Percentiles rank a stretch among this genome's conserved stretches.
Conservation (phyloP, 2,888 invertebrate species). For the Apotomis capreana region DNA sequence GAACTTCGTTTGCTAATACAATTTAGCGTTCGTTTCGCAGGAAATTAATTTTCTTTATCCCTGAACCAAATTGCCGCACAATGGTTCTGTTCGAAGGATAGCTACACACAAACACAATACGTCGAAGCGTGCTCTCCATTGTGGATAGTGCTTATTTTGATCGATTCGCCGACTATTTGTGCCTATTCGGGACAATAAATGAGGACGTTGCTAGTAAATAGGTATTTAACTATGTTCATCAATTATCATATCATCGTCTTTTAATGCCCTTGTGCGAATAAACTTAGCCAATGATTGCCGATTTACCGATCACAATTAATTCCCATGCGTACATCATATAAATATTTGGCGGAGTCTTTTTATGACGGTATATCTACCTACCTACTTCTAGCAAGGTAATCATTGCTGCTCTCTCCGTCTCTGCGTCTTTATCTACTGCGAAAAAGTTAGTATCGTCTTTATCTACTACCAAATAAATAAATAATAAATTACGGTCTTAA, state of each 20-base stretch:
- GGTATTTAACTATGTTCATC: neutral
- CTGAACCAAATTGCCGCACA: neutral
- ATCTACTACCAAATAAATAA: too few species aligned
- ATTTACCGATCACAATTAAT: too few species aligned
- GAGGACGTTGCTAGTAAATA: neutral
- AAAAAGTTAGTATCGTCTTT: too few species aligned
- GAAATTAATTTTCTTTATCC: slow-evolving; percentile 17
- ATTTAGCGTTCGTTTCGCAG: neutral
- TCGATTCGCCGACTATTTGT: slow-evolving; percentile 5
- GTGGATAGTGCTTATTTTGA: slow-evolving; percentile 10
- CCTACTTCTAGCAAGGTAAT: too few species aligned
- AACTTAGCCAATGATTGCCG: too few species aligned
- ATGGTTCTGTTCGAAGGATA: neutral
- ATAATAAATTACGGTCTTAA: too few species aligned
- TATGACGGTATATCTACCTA: too few species aligned
- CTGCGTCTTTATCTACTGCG: too few species aligned
- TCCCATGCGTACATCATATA: too few species aligned
- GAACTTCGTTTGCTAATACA: neutral
- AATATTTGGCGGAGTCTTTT: too few species aligned
- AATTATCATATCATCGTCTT: neutral
- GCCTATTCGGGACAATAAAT: neutral
- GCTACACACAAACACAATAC: neutral
- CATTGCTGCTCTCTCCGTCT: too few species aligned
- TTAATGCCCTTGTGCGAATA: too few species aligned
- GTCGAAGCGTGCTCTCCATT: neutral